Base-by-base conservation (phyloP, 2,888 invertebrate species). In the Aphelenchoides bicaudatus region DNA sequence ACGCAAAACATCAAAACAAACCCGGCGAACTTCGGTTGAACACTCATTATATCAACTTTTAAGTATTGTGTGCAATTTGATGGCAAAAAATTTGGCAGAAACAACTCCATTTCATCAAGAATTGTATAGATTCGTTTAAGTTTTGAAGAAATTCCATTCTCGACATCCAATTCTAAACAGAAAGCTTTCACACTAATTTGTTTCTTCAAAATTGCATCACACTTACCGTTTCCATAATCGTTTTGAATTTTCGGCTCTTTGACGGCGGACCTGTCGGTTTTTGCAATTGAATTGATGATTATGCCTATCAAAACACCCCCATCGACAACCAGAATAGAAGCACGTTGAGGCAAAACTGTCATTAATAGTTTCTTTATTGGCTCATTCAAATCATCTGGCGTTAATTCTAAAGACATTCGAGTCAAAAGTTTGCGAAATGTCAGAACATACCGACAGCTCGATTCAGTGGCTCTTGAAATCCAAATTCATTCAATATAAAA, bases 141-240 rank as follows among this genome's bases (percentile, higher is more conserved):
- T 25, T 43, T 43, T n/a, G n/a, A n/a, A 6, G 43, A 25, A n/a
- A 43, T 21, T 8, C n/a, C 34, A 10, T 10, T 10, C 34, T 10
- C 6, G 43, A 8, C 23, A 25, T 43, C n/a, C 23, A 19, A 25
- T 21, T 43, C 43, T 21, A n/a, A 43, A 43, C 23, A 10, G 10
- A 43, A 6, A n/a, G 43, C 43, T 43, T 34, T n/a, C n/a, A n/a
- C n/a, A n/a, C n/a, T n/a, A n/a, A n/a, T n/a, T n/a, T n/a, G n/a
- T n/a, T n/a, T n/a, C n/a, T n/a, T n/a, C n/a, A n/a, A n/a, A n/a
- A n/a, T n/a, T n/a, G n/a, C n/a, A n/a, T n/a, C n/a, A n/a, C n/a
- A n/a, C 43, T n/a, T n/a, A 43, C 43, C 43, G 6, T 43, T n/a
- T 43, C 43, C 43, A 43, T 43, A 43, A 43, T 43, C 43, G 10